Conservation (phyloP, 2,888 invertebrate genomes). For the Patella pellucida region DNA sequence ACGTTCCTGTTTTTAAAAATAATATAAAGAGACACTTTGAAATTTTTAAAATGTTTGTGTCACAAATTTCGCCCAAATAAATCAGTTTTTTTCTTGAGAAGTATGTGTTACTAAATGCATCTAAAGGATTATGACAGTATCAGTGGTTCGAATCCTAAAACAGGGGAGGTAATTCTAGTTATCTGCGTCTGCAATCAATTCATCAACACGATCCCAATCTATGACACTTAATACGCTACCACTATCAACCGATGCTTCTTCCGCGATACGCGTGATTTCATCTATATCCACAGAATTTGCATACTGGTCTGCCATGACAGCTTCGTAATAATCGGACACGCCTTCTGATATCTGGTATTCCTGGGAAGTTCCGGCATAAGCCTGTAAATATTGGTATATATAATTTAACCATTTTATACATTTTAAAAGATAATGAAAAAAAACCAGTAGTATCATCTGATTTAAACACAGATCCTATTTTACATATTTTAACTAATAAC, state of each 20-base stretch:
- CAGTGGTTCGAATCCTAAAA: background rate
- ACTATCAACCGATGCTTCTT: slow-evolving; percentile 56
- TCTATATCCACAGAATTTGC: slow-evolving; percentile 59
- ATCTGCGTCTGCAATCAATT: slow-evolving; percentile 58
- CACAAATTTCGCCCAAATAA: too few relatives aligned
- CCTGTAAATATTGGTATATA: background rate
- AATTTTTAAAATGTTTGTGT: too few relatives aligned
- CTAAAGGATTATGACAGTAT: too few relatives aligned
- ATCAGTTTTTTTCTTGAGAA: too few relatives aligned
- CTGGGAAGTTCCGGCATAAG: slow-evolving; percentile 22
- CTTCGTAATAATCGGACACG: slow-evolving; percentile 58
- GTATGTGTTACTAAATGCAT: too few relatives aligned
- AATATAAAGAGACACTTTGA: too few relatives aligned
- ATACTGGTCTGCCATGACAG: slow-evolving; percentile 57
- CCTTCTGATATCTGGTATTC: slow-evolving; percentile 49
- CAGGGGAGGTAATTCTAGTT: background rate
- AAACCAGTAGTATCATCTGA: too few relatives aligned
- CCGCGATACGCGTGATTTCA: slow-evolving; percentile 58
- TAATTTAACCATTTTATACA: background rate
- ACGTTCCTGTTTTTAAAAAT: too few relatives aligned
- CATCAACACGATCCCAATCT: slow-evolving; percentile 68
- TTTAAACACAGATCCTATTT: too few relatives aligned
- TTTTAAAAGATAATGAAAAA: background rate
- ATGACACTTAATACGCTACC: slow-evolving; percentile 65
- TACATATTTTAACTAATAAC: slow-evolving; percentile 19